Evolutionary conservation across 2,797 vertebrate species (phyloP).

Genomic region (Geotrypetes seraphini): DNA sequence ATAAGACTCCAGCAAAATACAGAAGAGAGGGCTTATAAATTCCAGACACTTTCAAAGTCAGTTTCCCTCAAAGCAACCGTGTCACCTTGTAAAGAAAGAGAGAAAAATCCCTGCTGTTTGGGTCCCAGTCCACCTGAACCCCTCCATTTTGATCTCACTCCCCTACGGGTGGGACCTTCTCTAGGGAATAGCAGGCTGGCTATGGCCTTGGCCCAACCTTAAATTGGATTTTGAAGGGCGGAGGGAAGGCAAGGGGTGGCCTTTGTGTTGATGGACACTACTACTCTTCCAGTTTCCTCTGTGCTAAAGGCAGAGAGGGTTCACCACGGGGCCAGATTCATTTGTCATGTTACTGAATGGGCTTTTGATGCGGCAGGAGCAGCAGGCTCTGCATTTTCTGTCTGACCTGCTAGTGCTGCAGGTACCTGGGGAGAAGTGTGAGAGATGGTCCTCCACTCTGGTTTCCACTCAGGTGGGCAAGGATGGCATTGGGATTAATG

Average conservation of each 20-base stretch:
- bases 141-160: no score
- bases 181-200: no score
- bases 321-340: slow-evolving; percentile 50
- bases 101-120: no score
- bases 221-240: slow-evolving; percentile 50
- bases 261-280: slow-evolving; percentile 48
- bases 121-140: no score
- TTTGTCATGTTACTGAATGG: slow-evolving; percentile 43
- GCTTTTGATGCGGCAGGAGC: slow-evolving; percentile 36
- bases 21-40: no score
- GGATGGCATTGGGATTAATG: no score
- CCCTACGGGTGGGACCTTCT: no score
- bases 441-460: slow-evolving; percentile 2
- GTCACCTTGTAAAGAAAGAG: no score
- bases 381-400: slow-evolving; percentile 11
- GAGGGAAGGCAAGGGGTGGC: slow-evolving; percentile 21
- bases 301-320: slow-evolving; percentile 52
- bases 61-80: no score
- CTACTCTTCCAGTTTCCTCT: slow-evolving; percentile 55
- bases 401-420: slow-evolving; percentile 10
- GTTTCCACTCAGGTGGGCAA: background rate
- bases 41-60: no score
- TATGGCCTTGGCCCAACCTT: no score
- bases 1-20: no score
- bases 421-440: slow-evolving; percentile 5